These are phyloP conservation scores for Grammatotria lemairii DNA, from an alignment of 2,113 vertebrate genomes.

Conservation along the genomic window DNA sequence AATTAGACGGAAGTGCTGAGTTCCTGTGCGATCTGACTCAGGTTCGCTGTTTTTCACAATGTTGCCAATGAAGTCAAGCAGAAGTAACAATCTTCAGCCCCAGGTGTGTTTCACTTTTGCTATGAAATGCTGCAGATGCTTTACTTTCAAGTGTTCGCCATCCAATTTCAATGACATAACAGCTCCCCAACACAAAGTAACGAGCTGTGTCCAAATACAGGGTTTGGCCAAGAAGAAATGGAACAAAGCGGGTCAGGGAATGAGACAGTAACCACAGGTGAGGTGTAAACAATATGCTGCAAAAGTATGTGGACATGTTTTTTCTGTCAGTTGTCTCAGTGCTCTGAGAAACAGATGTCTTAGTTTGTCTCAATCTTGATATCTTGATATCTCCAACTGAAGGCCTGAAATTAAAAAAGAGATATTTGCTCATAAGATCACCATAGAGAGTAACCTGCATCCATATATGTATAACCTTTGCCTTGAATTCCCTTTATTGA, in stretches of 20 bases:
- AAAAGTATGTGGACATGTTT: background rate
- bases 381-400: background rate
- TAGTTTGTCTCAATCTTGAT: background rate
- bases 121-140: background rate
- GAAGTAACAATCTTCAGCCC: background rate
- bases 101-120: background rate
- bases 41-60: background rate
- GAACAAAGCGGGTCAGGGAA: background rate
- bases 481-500: background rate
- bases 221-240: background rate
- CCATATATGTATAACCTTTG: background rate
- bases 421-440: background rate
- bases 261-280: background rate
- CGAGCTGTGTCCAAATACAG: constrained; percentile 8
- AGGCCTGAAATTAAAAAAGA: background rate
- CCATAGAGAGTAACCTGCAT: background rate
- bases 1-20: background rate
- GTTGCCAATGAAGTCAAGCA: background rate
- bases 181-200: background rate
- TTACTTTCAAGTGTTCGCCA: background rate
- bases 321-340: background rate
- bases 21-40: background rate
- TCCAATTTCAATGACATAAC: background rate
- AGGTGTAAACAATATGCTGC: background rate
- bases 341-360: background rate